These are phyloP conservation scores for Cheiracanthium punctorium DNA, from an alignment of 2,888 invertebrate genomes.

Conservation along the genomic window DNA sequence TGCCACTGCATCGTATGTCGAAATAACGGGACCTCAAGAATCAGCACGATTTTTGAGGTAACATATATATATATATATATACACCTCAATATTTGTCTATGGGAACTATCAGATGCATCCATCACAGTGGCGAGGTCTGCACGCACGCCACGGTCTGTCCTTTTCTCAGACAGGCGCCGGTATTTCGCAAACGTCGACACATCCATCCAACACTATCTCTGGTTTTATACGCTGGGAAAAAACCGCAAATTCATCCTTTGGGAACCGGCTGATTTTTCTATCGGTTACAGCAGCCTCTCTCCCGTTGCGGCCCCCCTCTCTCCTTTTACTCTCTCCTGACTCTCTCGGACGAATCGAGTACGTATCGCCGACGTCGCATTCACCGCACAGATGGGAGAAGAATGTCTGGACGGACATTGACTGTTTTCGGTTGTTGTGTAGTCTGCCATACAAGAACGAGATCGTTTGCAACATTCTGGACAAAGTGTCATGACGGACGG, in stretches of 20 bases:
- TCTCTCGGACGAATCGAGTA: neutral
- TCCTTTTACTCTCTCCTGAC: neutral
- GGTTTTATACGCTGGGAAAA: neutral
- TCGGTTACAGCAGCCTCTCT: neutral
- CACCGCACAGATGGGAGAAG: neutral
- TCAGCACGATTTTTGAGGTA: no score
- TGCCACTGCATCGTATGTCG: no score
- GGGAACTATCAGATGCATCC: no score
- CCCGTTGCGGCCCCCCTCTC: neutral
- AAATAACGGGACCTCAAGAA: no score
- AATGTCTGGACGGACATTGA: neutral
- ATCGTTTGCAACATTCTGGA: no score
- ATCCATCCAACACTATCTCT: neutral
- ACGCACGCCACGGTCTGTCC: no score
- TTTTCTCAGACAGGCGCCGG: neutral
- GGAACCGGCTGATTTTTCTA: no score
- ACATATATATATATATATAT: no score
- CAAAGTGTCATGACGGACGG: no score
- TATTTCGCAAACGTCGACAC: neutral
- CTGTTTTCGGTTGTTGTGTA: neutral
- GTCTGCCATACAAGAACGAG: no score
- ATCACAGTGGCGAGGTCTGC: no score
- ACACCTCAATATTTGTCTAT: no score
- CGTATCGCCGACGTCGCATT: neutral
- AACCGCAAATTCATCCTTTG: neutral